Evolutionary conservation across 1,140 invertebrate genomes (phyloP).

Genomic region (Zaprionus vittiger): DNA sequence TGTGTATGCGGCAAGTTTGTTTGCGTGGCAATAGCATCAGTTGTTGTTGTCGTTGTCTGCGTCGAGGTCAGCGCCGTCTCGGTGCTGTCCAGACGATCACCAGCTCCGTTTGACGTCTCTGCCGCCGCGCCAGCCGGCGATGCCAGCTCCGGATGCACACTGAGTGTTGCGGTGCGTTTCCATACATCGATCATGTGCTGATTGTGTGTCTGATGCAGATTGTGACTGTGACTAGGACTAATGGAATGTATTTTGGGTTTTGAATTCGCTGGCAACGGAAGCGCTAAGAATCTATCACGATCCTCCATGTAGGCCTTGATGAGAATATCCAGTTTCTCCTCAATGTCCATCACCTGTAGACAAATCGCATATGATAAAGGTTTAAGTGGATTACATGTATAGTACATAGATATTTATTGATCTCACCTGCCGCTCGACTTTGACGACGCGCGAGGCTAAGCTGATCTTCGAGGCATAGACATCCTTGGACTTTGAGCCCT

Average conservation of each 20-base stretch:
- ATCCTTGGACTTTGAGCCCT: slow-evolving; percentile 96
- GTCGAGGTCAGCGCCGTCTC: slow-evolving; percentile 68
- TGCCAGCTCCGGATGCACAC: slow-evolving; percentile 77
- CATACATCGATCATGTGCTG: slow-evolving; percentile 75
- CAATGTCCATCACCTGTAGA: slow-evolving; percentile 94
- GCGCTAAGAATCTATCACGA: slow-evolving; percentile 87
- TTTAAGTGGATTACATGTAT: neutral
- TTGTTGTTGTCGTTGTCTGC: slow-evolving; percentile 65
- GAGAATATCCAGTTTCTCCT: slow-evolving; percentile 96
- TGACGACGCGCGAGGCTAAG: slow-evolving; percentile 95
- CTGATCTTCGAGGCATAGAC: slow-evolving; percentile 97
- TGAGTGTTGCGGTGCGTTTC: slow-evolving; percentile 84
- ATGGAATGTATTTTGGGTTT: slow-evolving; percentile 84
- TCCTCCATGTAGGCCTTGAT: slow-evolving; percentile 97
- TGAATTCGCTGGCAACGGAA: slow-evolving; percentile 84
- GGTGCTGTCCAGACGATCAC: slow-evolving; percentile 75
- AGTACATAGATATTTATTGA: neutral
- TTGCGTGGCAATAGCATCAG: slow-evolving; percentile 75
- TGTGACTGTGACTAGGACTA: slow-evolving; percentile 80
- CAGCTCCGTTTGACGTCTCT: slow-evolving; percentile 37
- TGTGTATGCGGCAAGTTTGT: slow-evolving; percentile 70
- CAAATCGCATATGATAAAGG: neutral
- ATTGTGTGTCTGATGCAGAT: slow-evolving; percentile 65
- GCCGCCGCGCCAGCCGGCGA: slow-evolving; percentile 18
- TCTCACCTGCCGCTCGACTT: slow-evolving; percentile 96